A percentile compares a stretch with the other conserved stretches of the same genome.
These are phyloP conservation scores for Gymnorhina tibicen DNA, from an alignment of 2,113 vertebrate species.

Conservation along the genomic window DNA sequence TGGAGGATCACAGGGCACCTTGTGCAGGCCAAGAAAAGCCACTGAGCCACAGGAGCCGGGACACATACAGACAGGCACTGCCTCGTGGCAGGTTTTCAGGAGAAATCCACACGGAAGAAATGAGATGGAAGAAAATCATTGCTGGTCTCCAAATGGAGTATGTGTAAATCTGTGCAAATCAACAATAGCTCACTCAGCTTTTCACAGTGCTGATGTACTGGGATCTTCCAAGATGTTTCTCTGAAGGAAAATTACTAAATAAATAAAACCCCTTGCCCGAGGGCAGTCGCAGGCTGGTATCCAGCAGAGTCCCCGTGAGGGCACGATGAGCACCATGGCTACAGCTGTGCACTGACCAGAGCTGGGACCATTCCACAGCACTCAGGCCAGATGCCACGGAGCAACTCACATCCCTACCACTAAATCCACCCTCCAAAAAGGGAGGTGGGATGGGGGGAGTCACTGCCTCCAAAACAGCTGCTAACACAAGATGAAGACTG, in stretches of 20 bases:
- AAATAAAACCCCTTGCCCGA: fast-evolving
- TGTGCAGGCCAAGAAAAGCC: not conserved
- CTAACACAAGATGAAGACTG: not conserved
- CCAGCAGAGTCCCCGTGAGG: fast-evolving
- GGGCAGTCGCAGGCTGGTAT: not conserved
- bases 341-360: not conserved
- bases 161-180: not conserved
- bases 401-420: not conserved
- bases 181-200: not conserved
- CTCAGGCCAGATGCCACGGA: not conserved
- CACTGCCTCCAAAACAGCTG: not conserved
- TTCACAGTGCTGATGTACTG: not conserved
- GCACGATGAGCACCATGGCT: fast-evolving
- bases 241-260: not conserved
- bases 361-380: not conserved
- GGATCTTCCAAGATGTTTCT: not conserved
- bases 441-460: not conserved
- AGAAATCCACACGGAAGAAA: not conserved
- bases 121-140: not conserved
- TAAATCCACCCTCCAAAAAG: not conserved
- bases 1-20: not conserved
- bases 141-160: not conserved
- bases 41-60: fast-evolving
- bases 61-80: fast-evolving
- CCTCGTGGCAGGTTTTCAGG: not conserved